Evolutionary conservation across 1,140 invertebrate genomes (phyloP).

Genomic region (Sinella curviseta): DNA sequence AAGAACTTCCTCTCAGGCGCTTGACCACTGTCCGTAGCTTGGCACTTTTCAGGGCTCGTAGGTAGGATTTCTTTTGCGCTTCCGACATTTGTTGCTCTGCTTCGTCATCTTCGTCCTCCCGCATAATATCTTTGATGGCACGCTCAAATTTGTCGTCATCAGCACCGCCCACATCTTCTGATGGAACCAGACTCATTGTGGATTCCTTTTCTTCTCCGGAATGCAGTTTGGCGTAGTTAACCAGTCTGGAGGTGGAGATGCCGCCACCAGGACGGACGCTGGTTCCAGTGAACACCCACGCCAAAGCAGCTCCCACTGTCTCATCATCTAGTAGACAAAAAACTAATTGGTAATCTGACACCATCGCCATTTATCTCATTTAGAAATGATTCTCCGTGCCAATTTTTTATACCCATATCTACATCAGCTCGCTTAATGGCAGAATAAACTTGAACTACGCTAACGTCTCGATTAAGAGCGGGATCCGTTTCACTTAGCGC

Average conservation of each 20-base stretch:
- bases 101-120: slow-evolving; percentile 6
- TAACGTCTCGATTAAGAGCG: slow-evolving; percentile 34
- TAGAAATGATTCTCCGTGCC: too few relatives aligned
- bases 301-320: slow-evolving; percentile 19
- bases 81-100: background rate
- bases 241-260: background rate
- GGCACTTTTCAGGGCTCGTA: background rate
- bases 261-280: slow-evolving; percentile 21
- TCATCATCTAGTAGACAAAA: slow-evolving; percentile 40
- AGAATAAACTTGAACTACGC: slow-evolving; percentile 27
- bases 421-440: slow-evolving; percentile 21
- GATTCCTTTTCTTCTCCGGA: background rate
- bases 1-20: slow-evolving; percentile 13
- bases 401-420: slow-evolving; percentile 29
- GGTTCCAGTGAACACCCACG: slow-evolving; percentile 36
- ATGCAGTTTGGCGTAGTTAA: background rate
- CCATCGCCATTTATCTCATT: too few relatives aligned
- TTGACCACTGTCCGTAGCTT: slow-evolving; percentile 11
- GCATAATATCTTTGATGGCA: slow-evolving; percentile 19
- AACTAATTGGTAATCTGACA: too few relatives aligned
- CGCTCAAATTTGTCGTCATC: slow-evolving; percentile 35
- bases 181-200: background rate
- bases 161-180: slow-evolving; percentile 2
- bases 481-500: slow-evolving; percentile 37
- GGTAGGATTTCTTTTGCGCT: background rate